phyloP scores from a whole-genome alignment of 2,113 vertebrate genomes.

The Pituophis catenifer region DNA sequence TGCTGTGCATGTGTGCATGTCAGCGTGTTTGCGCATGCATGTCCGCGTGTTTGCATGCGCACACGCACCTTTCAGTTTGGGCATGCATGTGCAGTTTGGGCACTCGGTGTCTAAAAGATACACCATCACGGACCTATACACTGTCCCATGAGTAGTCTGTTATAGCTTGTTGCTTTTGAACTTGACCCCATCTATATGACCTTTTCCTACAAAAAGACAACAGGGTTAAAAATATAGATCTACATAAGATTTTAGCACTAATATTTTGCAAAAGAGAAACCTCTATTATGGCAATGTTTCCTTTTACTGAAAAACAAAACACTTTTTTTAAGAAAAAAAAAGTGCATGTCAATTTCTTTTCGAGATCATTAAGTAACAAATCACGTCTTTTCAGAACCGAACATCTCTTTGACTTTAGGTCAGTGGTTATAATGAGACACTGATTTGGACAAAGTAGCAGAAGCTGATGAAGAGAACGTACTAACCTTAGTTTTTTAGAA shows the following conservation, averaged over 20 bases:
- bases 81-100: too few species aligned
- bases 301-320: constrained; percentile 27
- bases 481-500: constrained; percentile 47
- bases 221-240: constrained; percentile 33
- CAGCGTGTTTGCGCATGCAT: too few species aligned
- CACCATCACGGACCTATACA: neutral
- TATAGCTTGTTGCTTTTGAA: neutral
- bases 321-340: neutral
- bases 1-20: too few species aligned
- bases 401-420: constrained; percentile 51
- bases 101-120: too few species aligned
- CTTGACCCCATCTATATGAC: constrained; percentile 30
- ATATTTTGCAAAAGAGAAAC: constrained; percentile 58
- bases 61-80: too few species aligned
- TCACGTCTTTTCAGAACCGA: constrained; percentile 58
- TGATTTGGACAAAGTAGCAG: constrained; percentile 51
- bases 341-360: constrained; percentile 49
- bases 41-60: too few species aligned
- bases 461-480: constrained; percentile 33
- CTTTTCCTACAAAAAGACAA: constrained; percentile 56
- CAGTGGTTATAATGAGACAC: constrained; percentile 44
- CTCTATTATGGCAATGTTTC: constrained; percentile 53
- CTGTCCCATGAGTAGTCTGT: neutral
- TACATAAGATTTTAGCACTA: constrained; percentile 52
- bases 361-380: constrained; percentile 50